Conservation (phyloP, 2,797 vertebrate genomes). For the Anabacerthia variegaticeps region DNA sequence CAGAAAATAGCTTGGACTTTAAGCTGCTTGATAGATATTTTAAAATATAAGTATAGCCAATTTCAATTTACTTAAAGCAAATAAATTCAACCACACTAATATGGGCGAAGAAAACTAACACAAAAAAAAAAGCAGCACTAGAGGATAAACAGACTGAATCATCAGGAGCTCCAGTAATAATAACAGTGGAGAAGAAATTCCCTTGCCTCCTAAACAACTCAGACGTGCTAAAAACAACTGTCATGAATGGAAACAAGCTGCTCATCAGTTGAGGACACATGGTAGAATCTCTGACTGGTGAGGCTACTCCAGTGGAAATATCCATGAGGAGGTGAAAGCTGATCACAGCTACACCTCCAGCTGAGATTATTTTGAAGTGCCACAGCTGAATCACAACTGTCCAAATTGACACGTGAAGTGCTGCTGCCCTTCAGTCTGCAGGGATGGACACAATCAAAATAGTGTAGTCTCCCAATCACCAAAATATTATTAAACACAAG, state of each 20-base stretch:
- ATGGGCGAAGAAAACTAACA: fast-evolving
- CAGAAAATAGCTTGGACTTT: neutral
- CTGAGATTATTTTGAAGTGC: neutral
- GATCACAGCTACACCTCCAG: neutral
- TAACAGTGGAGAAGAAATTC: neutral
- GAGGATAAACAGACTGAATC: neutral
- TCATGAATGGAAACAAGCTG: neutral
- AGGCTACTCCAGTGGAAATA: neutral
- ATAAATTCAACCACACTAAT: neutral
- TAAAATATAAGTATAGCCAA: neutral
- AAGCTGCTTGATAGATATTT: neutral
- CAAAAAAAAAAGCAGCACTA: neutral
- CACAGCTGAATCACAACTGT: neutral
- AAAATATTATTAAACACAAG: neutral
- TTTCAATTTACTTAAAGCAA: neutral
- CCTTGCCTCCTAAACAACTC: neutral
- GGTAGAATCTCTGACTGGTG: neutral
- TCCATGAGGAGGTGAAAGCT: neutral
- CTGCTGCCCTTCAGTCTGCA: neutral
- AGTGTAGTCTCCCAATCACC: neutral
- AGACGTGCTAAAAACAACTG: neutral
- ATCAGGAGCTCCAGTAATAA: neutral
- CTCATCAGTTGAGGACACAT: neutral
- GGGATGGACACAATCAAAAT: neutral
- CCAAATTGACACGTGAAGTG: neutral